Evolutionary conservation across 2,888 invertebrate species (phyloP).

Genomic region (Aspidiotus rigidus): DNA sequence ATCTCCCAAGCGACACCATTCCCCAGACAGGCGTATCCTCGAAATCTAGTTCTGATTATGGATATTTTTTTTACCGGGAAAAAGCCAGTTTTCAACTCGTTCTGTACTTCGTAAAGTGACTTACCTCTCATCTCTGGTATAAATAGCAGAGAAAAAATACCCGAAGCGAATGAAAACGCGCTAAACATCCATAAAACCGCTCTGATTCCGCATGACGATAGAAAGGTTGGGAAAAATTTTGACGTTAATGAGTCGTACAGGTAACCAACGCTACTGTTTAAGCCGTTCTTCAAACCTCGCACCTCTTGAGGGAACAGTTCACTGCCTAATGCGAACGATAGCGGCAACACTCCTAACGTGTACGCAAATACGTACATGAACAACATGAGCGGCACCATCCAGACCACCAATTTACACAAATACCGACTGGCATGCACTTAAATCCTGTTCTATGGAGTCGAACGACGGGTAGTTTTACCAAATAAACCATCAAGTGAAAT

Average conservation of each 20-base stretch:
- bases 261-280: slow-evolving; percentile 6
- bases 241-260: slow-evolving; percentile 7
- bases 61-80: background rate
- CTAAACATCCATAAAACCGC: slow-evolving; percentile 11
- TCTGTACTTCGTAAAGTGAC: slow-evolving; percentile 31
- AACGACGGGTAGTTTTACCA: too few relatives aligned
- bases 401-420: slow-evolving; percentile 11
- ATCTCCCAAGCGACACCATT: background rate
- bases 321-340: slow-evolving; percentile 30
- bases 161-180: slow-evolving; percentile 1
- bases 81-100: background rate
- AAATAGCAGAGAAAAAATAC: slow-evolving; percentile 21
- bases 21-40: background rate
- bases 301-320: slow-evolving; percentile 34
- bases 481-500: too few relatives aligned
- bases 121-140: slow-evolving; percentile 35
- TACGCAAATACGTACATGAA: slow-evolving; percentile 24
- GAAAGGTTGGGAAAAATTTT: slow-evolving; percentile 31
- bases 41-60: background rate
- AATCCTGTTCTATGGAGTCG: too few relatives aligned
- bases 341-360: slow-evolving; percentile 27
- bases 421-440: too few relatives aligned
- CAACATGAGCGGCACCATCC: slow-evolving; percentile 13
- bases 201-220: slow-evolving; percentile 22
- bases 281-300: slow-evolving; percentile 19